phyloP scores from a whole-genome alignment of 2,888 invertebrate genomes.

The Cyclophora punctaria region DNA sequence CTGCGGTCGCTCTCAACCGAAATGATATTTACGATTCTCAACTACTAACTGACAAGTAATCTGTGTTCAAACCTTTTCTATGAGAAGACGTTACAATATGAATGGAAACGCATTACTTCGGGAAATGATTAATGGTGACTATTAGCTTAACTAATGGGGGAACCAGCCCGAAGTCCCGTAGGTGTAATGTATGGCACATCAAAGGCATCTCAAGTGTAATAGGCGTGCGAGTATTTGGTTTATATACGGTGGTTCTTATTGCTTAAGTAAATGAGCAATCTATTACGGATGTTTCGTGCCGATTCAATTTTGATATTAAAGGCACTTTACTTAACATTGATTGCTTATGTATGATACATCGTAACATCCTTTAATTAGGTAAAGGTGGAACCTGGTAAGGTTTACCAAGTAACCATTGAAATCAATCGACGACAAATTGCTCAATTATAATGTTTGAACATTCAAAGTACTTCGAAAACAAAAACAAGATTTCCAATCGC shows the following conservation, averaged over 20 bases:
- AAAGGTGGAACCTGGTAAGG: too few species aligned
- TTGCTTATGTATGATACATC: too few species aligned
- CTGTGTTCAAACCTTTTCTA: slow-evolving; percentile 19
- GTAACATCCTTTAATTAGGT: too few species aligned
- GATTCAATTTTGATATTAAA: neutral
- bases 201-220: slow-evolving; percentile 16
- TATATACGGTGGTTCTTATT: too few species aligned
- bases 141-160: slow-evolving; percentile 46
- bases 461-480: too few species aligned
- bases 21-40: slow-evolving; percentile 40
- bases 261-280: too few species aligned
- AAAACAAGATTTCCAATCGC: too few species aligned
- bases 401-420: too few species aligned
- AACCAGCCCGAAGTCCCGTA: slow-evolving; percentile 20
- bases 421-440: too few species aligned
- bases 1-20: slow-evolving; percentile 24
- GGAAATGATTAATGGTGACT: slow-evolving; percentile 49
- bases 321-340: neutral
- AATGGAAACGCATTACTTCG: slow-evolving; percentile 47
- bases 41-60: slow-evolving; percentile 8
- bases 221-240: neutral
- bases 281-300: too few species aligned
- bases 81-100: slow-evolving; percentile 28
- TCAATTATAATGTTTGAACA: too few species aligned
- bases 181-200: slow-evolving; percentile 24